These are phyloP conservation scores for Melieria omissa DNA, from an alignment of 2,888 invertebrate species.

Conservation along the genomic window DNA sequence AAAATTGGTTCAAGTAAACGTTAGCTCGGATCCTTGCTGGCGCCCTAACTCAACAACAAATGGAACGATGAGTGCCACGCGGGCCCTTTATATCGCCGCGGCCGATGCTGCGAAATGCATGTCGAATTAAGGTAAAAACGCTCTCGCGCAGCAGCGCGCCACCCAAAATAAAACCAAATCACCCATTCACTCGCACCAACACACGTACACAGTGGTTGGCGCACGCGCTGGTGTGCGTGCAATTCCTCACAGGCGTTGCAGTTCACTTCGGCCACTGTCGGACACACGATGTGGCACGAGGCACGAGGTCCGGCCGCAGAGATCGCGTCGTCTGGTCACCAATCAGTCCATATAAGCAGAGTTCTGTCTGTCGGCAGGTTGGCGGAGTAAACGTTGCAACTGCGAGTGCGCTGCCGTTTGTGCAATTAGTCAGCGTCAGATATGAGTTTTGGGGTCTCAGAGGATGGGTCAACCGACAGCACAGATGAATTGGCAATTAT, in stretches of 20 bases:
- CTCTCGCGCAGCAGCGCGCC: neutral
- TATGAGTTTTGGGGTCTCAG: too few species aligned
- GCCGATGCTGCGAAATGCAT: conserved; percentile 34
- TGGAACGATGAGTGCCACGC: conserved; percentile 55
- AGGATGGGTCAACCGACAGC: too few species aligned
- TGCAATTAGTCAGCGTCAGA: too few species aligned
- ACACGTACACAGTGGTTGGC: neutral
- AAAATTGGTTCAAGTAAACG: conserved; percentile 29
- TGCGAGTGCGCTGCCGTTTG: too few species aligned
- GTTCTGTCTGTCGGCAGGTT: too few species aligned
- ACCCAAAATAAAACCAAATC: conserved; percentile 28
- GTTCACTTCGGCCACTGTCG: too few species aligned
- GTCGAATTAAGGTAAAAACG: conserved; percentile 44
- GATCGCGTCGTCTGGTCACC: conserved; percentile 2
- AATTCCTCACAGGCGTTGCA: too few species aligned
- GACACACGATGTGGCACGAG: too few species aligned
- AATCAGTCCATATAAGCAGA: conserved; percentile 26
- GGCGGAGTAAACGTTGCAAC: too few species aligned
- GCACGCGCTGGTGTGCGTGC: neutral
- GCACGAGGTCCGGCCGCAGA: too few species aligned
- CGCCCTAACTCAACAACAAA: conserved; percentile 65
- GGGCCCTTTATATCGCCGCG: conserved; percentile 57
- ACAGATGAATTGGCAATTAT: too few species aligned
- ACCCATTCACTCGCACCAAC: conserved; percentile 15
- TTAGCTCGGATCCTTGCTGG: conserved; percentile 59